Percentiles rank a stretch among this genome's conserved stretches.
phyloP scores from a whole-genome alignment of 2,888 invertebrate species.

The Andrena chrysosceles region DNA sequence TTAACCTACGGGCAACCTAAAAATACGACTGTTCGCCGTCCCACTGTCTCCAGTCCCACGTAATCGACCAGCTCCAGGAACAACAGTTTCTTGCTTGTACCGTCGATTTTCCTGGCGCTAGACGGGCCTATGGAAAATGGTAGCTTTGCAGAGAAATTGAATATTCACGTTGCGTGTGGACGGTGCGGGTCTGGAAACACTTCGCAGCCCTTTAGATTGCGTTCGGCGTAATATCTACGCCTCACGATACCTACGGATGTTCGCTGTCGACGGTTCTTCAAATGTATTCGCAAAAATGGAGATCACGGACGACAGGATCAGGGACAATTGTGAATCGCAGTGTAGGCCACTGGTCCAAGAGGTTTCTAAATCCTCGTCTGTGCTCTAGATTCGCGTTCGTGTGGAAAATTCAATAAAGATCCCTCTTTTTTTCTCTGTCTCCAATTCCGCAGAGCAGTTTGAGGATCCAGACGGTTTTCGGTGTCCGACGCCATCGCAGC shows the following conservation, averaged over 20 bases:
- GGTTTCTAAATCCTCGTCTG: background rate
- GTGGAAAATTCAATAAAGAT: no score
- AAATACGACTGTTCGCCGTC: constrained; percentile 26
- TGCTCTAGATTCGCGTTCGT: background rate
- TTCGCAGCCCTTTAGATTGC: constrained; percentile 23
- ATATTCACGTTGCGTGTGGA: constrained; percentile 64
- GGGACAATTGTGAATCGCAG: background rate
- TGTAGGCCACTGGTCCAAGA: background rate
- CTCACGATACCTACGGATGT: constrained; percentile 17
- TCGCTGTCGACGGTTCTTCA: constrained; percentile 6
- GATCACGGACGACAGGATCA: background rate
- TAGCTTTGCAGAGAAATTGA: constrained; percentile 51
- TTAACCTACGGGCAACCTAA: constrained; percentile 27
- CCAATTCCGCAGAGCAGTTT: no score
- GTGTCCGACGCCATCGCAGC: background rate
- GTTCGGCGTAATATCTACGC: constrained; percentile 43
- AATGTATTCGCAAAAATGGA: background rate
- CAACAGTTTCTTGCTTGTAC: background rate
- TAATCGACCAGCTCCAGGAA: background rate
- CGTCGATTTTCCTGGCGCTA: constrained; percentile 9
- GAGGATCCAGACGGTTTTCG: background rate
- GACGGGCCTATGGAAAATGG: background rate
- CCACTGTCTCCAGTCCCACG: background rate
- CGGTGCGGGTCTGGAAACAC: constrained; percentile 39
- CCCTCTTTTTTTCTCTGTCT: no score